Percentiles rank a stretch among this genome's conserved stretches.
phyloP scores from a whole-genome alignment of 2,113 vertebrate genomes.

The Rhabdornis inornatus region DNA sequence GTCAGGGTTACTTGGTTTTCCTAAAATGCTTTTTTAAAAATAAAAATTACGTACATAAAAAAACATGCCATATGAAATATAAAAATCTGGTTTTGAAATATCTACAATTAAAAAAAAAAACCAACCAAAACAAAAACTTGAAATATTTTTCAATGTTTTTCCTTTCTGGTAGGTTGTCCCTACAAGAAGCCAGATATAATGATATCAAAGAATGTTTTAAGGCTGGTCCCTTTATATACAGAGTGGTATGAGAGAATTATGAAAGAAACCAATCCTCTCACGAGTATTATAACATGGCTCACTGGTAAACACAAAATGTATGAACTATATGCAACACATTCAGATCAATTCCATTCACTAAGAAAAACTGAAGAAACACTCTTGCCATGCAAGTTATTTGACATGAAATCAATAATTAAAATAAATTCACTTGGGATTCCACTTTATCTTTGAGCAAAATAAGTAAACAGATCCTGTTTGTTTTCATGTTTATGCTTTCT shows the following conservation, averaged over 20 bases:
- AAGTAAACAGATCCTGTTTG: slow-evolving; percentile 13
- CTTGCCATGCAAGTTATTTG: not conserved
- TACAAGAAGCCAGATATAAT: not conserved
- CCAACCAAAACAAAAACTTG: not conserved
- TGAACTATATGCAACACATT: not conserved
- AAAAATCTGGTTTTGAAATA: not conserved
- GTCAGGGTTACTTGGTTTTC: not conserved
- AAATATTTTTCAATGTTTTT: not conserved
- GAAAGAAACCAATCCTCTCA: not conserved
- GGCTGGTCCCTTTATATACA: not conserved
- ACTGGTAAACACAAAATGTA: not conserved
- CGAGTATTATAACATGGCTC: not conserved
- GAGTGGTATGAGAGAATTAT: not conserved
- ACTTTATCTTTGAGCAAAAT: slow-evolving; percentile 6
- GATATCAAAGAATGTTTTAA: not conserved
- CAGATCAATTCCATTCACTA: not conserved
- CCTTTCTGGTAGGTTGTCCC: not conserved
- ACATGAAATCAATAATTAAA: slow-evolving; percentile 40
- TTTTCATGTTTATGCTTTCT: slow-evolving; percentile 17
- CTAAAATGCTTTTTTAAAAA: not conserved
- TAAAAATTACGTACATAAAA: not conserved
- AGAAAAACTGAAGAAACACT: not conserved
- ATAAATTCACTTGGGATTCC: not conserved
- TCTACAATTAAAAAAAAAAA: not conserved
- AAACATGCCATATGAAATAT: not conserved